These are phyloP conservation scores for Alethe castanea DNA, from an alignment of 2,113 vertebrate genomes.

Conservation along the genomic window DNA sequence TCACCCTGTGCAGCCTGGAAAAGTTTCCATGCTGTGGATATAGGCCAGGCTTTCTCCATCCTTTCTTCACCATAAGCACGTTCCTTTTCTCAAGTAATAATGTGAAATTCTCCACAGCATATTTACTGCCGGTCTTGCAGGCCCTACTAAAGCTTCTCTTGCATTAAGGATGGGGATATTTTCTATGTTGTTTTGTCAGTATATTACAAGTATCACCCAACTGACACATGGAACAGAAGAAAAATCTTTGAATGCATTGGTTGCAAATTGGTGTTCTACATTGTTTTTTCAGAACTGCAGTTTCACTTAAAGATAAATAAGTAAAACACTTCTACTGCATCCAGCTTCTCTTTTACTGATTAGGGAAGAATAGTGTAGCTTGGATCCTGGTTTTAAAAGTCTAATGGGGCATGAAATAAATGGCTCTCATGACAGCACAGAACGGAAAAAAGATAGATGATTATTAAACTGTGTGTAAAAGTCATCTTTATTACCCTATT, in stretches of 20 bases:
- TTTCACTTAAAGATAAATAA: not conserved
- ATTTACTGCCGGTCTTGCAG: not conserved
- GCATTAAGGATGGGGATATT: not conserved
- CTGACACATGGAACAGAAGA: not conserved
- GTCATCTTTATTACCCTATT: constrained; percentile 28
- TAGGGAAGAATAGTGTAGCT: constrained; percentile 11
- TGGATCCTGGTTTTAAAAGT: constrained; percentile 27
- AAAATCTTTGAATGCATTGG: not conserved
- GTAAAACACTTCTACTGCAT: not conserved
- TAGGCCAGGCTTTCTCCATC: not conserved
- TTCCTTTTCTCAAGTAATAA: not conserved
- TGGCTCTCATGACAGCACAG: constrained; percentile 24
- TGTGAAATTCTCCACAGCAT: not conserved
- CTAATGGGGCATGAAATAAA: constrained; percentile 48
- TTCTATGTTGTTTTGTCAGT: not conserved
- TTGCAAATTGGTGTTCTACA: not conserved
- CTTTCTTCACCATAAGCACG: not conserved
- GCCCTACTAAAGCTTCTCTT: not conserved
- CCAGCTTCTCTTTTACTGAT: not conserved
- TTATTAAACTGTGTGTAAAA: constrained; percentile 40
- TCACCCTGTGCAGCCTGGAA: constrained; percentile 3
- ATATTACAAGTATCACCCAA: not conserved
- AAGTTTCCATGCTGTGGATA: not conserved
- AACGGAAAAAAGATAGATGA: not conserved
- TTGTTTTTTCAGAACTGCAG: not conserved